Evolutionary conservation across 2,888 invertebrate species (phyloP), one percentile per base, ranked within the genome.

Genomic region (Diarsia brunnea): DNA sequence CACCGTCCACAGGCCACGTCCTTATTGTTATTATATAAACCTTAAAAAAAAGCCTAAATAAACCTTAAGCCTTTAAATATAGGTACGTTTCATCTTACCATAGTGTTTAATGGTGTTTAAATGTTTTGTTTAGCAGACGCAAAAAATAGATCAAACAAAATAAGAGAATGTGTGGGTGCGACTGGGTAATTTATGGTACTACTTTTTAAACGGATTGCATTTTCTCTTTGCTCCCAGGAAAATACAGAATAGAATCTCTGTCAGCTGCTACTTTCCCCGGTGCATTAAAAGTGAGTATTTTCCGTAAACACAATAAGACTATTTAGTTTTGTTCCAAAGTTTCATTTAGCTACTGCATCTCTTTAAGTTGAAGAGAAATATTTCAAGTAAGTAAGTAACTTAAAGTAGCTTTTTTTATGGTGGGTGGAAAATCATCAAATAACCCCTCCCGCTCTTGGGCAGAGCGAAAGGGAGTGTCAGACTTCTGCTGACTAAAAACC

Each of bases 231-330:
- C 55, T 94, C 95, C 58, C 91, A 97, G 97, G 97, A 60, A 95
- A 96, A 88, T 97, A 97, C 88, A 97, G 97, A 88, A 97, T 97
- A 87, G 96, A 97, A 85, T 97, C 96, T 51, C 86, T 98, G 81
- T 96, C 97, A 38, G 91, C 96, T 68, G 95, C 96, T 49, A 97
- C 97, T 7, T 91, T 98, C 77, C 95, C 97, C 45, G 97, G 97
- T 74, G 97, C 97, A 60, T 92, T 98, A 72, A 91, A 97, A 89
- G 97, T 97, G 89, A 97, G 96, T 95, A 87, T 58, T 73, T 76
- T 51, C 70, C 70, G 64, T 79, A 71, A 77, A 78, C 68, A 67
- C 67, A 77, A 72, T 67, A 74, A 79, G 68, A 74, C 77, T 75
- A 72, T 76, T 75, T 74, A 72, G 60, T 79, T 65, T 72, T 58